Conservation (phyloP, 2,888 invertebrate genomes). For the Rhyacophila evoluta region DNA sequence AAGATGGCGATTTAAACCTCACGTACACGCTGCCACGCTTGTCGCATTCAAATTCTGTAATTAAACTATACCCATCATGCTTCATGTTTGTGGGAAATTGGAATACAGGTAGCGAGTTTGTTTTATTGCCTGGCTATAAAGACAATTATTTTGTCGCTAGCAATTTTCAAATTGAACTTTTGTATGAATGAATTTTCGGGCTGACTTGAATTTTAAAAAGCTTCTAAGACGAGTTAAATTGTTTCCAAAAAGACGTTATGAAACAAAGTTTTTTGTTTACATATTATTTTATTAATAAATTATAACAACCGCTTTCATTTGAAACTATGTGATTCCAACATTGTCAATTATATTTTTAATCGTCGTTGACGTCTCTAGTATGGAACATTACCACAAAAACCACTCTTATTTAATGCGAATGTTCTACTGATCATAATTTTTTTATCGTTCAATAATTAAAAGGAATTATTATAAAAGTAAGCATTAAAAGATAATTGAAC, state of each 20-base stretch:
- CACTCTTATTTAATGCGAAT: too few species aligned
- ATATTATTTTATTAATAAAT: too few species aligned
- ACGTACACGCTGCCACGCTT: conserved; percentile 42
- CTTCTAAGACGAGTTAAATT: neutral
- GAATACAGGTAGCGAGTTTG: conserved; percentile 33
- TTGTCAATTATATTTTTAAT: too few species aligned
- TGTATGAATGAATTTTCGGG: neutral
- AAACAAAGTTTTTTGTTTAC: neutral
- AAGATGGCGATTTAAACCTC: conserved; percentile 44
- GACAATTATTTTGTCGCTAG: conserved; percentile 12
- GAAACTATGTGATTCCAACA: too few species aligned
- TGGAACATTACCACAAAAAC: too few species aligned
- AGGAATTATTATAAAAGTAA: too few species aligned
- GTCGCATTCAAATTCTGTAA: conserved; percentile 40
- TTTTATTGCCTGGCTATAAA: conserved; percentile 17
- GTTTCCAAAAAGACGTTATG: neutral
- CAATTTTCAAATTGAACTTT: neutral
- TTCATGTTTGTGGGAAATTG: conserved; percentile 34
- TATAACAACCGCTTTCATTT: too few species aligned
- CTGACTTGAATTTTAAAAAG: conserved; percentile 2
- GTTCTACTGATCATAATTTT: too few species aligned
- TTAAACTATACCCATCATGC: conserved; percentile 14
- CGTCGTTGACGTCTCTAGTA: too few species aligned
- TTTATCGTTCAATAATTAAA: too few species aligned
- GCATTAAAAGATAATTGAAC: too few species aligned